A percentile compares a stretch with the other conserved stretches of the same genome.
These are phyloP conservation scores for Leptopilina syphax DNA, from an alignment of 2,888 invertebrate species.

Conservation along the genomic window DNA sequence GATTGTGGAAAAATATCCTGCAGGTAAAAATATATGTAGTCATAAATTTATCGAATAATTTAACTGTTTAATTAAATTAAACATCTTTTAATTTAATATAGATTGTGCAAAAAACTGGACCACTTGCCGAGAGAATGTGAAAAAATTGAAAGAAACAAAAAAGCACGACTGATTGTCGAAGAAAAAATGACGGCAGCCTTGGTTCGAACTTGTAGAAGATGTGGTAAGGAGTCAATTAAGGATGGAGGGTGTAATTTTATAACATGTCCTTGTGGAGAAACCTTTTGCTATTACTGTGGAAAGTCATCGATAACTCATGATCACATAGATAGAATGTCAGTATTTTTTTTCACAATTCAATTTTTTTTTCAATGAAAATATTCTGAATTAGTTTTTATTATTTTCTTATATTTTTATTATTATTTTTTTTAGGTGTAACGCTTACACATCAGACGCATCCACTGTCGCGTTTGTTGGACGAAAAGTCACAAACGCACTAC, in stretches of 20 bases:
- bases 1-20: constrained; percentile 79
- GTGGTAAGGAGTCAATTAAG: constrained; percentile 78
- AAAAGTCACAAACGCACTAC: constrained; percentile 71
- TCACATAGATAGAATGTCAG: constrained; percentile 78
- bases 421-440: constrained; percentile 72
- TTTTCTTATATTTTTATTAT: too few species aligned
- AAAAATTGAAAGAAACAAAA: constrained; percentile 72
- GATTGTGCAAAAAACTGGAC: constrained; percentile 75
- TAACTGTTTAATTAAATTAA: not conserved
- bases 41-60: too few species aligned
- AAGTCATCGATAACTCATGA: constrained; percentile 77
- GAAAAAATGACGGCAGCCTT: constrained; percentile 70
- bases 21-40: constrained; percentile 62
- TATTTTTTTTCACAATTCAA: not conserved
- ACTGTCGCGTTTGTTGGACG: constrained; percentile 74
- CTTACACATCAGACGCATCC: constrained; percentile 74
- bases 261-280: constrained; percentile 79
- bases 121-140: constrained; percentile 77
- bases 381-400: not conserved
- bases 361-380: too few species aligned
- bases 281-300: constrained; percentile 80
- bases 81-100: constrained; percentile 49
- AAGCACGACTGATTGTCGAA: constrained; percentile 65
- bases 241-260: constrained; percentile 81
- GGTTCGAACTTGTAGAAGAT: constrained; percentile 77